Base-by-base conservation (phyloP, 2,888 invertebrate species). In the Nasonia oneida region DNA sequence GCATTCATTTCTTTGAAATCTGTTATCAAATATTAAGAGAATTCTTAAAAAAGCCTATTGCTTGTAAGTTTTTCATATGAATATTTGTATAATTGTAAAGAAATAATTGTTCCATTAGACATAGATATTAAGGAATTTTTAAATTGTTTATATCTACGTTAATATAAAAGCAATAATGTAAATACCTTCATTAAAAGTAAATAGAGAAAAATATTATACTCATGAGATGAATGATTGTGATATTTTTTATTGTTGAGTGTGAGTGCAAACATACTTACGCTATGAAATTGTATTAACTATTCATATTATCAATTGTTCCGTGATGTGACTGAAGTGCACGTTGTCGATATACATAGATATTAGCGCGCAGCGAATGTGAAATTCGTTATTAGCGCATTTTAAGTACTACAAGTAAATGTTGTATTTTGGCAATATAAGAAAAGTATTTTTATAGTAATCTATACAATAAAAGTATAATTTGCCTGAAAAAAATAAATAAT, bases 371-470 rank as follows among this genome's bases (percentile, higher is more conserved):
- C 6, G n/a, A 23, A 61, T 61, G 1, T 6, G 1, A 61, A n/a
- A 61, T 61, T 61, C n/a, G 71, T 82, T 18, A 57, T 78, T 53
- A 39, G 71, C 42, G 14, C 53, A 23, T 61, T 78, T 67, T 42
- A 79, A 42, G 47, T 79, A 61, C 57, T n/a, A 8, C 1, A 61
- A 61, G 57, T 15, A 73, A 79, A 83, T 74, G 53, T 53, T 84
- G 80, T 84, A 80, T 67, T 79, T 79, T 82, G 82, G 67, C 15
- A 83, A 70, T 86, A 47, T 86, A 61, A 83, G 70, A 81, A 82
- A 57, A 33, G 67, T 85, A 80, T 75, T 83, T 86, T 86, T 83
- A 86, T 83, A 83, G 53, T n/a, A 53, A 23, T 64, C 18, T 83
- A 47, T 76, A 76, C 23, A 75, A 76, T 47, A 23, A 39, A 81